Conservation (phyloP, 2,113 vertebrate species). For the Pogona vitticeps region DNA sequence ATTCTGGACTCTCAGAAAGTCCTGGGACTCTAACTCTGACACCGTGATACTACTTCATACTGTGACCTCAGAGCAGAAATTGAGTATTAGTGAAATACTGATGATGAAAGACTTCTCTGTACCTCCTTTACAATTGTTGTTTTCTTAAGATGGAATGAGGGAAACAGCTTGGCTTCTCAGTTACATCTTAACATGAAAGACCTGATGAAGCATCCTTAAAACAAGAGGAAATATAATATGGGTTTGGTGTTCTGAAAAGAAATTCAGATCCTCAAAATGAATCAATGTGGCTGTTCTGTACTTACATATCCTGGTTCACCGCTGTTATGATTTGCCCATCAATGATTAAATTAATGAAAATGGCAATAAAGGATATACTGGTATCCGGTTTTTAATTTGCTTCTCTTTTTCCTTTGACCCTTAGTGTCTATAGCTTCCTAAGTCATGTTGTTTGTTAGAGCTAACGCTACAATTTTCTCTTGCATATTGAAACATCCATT, state of each 20-base stretch:
- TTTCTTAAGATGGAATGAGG: background rate
- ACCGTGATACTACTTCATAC: no score
- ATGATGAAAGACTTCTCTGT: background rate
- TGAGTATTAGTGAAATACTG: background rate
- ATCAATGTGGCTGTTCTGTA: background rate
- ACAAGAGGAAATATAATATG: background rate
- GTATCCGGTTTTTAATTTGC: background rate
- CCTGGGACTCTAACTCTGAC: no score
- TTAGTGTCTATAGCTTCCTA: background rate
- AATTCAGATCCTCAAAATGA: background rate
- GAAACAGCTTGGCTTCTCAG: background rate
- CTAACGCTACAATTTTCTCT: background rate
- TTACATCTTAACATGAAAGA: background rate
- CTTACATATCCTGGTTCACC: background rate
- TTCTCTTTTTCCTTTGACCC: slow-evolving; percentile 26
- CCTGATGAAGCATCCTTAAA: background rate
- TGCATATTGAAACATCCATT: background rate
- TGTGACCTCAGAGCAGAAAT: background rate
- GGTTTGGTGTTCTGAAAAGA: background rate
- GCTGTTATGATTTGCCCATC: background rate
- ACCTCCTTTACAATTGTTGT: background rate
- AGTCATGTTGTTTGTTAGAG: slow-evolving; percentile 21
- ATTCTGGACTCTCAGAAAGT: no score
- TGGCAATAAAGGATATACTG: slow-evolving; percentile 21
- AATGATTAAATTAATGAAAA: slow-evolving; percentile 22